Conservation (phyloP, 2,797 vertebrate genomes). For the Xiphophorus birchmanni region DNA sequence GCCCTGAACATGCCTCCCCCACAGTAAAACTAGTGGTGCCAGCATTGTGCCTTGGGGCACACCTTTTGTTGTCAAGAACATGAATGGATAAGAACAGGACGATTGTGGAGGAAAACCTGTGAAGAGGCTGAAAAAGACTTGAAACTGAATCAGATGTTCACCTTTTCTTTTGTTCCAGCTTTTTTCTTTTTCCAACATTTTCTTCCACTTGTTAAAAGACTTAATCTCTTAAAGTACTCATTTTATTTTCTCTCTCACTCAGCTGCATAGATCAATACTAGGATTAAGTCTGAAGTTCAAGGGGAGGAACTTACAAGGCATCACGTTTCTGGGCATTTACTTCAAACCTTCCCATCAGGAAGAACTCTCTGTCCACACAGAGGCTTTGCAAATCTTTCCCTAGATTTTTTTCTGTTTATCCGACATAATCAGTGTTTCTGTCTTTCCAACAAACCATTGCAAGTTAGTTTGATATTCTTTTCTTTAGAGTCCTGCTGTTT, state of each 20-base stretch:
- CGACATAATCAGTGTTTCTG: not conserved
- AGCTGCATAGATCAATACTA: not conserved
- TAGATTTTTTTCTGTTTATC: not conserved
- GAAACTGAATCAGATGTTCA: no score
- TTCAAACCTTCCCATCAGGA: not conserved
- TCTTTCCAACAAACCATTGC: not conserved
- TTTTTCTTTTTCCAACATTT: not conserved
- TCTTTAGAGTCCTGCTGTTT: not conserved
- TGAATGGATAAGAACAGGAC: not conserved
- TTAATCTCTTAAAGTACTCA: not conserved
- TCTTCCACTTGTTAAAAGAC: not conserved
- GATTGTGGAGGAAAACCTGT: not conserved
- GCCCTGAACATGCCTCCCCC: not conserved
- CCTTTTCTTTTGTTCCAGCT: not conserved
- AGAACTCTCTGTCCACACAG: not conserved
- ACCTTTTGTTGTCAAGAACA: not conserved
- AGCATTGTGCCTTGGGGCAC: not conserved
- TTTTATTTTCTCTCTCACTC: not conserved
- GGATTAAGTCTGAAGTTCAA: not conserved
- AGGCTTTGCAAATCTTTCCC: not conserved
- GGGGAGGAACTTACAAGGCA: not conserved
- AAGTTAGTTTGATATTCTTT: not conserved
- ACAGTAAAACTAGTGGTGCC: not conserved
- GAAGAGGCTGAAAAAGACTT: no score
- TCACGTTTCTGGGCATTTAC: slow-evolving; percentile 1